Conservation (phyloP, 1,140 invertebrate species). For the Battus philenor region DNA sequence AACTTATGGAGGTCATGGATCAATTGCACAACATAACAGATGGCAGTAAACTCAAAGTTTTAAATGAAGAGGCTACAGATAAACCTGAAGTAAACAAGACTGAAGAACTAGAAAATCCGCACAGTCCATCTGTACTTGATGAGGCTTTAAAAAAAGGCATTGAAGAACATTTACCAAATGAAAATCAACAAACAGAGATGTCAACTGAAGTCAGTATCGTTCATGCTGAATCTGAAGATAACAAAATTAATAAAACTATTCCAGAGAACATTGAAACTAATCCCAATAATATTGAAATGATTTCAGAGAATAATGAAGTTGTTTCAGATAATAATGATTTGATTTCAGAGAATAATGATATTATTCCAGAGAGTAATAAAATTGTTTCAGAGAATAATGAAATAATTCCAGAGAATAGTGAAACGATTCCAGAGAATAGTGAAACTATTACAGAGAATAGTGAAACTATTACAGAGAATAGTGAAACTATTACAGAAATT, state of each 20-base stretch:
- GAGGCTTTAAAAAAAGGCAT: constrained; percentile 54
- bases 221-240: constrained; percentile 1
- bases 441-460: too few relatives aligned
- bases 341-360: neutral
- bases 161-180: constrained; percentile 48
- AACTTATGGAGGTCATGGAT: constrained; percentile 50
- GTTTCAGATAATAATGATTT: neutral
- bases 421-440: too few relatives aligned
- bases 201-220: constrained; percentile 11
- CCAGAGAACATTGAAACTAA: neutral
- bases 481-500: neutral
- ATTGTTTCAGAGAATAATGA: too few relatives aligned
- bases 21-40: constrained; percentile 34
- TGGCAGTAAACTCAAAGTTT: constrained; percentile 18
- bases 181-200: constrained; percentile 10
- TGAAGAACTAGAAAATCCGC: constrained; percentile 38
- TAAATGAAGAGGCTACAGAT: constrained; percentile 10
- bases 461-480: too few relatives aligned
- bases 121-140: constrained; percentile 65
- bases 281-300: neutral
- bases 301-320: constrained; percentile 13
- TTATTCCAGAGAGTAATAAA: neutral
- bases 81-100: constrained; percentile 14
- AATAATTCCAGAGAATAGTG: too few relatives aligned
- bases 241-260: neutral